Conservation (phyloP, 2,888 invertebrate species). For the Megaustenia siamemsis region DNA sequence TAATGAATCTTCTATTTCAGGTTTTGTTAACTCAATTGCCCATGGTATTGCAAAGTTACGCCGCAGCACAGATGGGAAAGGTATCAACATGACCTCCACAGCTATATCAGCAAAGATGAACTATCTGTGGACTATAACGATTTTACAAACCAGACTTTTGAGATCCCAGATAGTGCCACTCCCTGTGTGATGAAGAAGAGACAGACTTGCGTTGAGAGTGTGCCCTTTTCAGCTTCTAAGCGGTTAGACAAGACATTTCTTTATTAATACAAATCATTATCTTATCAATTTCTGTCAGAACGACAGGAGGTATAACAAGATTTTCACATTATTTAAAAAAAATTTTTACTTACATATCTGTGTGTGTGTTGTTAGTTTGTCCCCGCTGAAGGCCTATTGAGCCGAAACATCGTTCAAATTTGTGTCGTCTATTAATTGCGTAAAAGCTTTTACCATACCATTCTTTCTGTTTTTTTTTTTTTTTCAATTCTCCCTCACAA, state of each 20-base stretch:
- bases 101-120: constrained; percentile 36
- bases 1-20: constrained; percentile 63
- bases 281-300: too few species aligned
- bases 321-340: too few species aligned
- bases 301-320: too few species aligned
- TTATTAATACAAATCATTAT: background rate
- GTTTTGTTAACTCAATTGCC: constrained; percentile 76
- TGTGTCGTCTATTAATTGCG: too few species aligned
- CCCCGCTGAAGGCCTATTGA: too few species aligned
- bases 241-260: constrained; percentile 64
- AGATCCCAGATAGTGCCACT: constrained; percentile 59
- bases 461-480: too few species aligned
- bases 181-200: constrained; percentile 74
- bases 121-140: constrained; percentile 37
- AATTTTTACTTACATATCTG: too few species aligned
- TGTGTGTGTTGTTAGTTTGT: too few species aligned
- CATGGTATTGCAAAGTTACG: constrained; percentile 76
- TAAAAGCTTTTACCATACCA: too few species aligned
- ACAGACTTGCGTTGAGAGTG: constrained; percentile 65
- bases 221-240: constrained; percentile 74
- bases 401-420: too few species aligned
- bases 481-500: too few species aligned
- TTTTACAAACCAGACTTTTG: constrained; percentile 33
- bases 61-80: constrained; percentile 69
- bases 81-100: constrained; percentile 49